phyloP scores from a whole-genome alignment of 1,140 invertebrate species.

The Orchestia grillus region DNA sequence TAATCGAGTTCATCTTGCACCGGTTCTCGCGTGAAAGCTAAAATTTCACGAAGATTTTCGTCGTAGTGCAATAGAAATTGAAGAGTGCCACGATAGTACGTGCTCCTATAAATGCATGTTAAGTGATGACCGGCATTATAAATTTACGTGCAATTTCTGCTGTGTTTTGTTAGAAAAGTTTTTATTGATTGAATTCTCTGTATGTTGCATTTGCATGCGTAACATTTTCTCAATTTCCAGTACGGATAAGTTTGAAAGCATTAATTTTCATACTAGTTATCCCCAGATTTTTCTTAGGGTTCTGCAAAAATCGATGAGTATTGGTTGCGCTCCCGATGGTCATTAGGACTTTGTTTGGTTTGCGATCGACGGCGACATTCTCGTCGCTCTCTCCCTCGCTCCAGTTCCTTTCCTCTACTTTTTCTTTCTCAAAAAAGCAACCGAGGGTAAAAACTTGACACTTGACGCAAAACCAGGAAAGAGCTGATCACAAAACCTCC shows the following conservation, averaged over 20 bases:
- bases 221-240: not conserved
- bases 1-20: not conserved
- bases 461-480: not conserved
- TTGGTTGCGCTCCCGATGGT: slow-evolving; percentile 9
- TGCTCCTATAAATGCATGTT: not conserved
- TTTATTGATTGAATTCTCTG: not conserved
- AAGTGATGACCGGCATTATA: not conserved
- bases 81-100: not conserved
- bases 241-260: not conserved
- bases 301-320: not conserved
- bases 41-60: not conserved
- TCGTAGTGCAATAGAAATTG: not conserved
- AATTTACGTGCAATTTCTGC: not conserved
- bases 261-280: not conserved
- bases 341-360: slow-evolving; percentile 43
- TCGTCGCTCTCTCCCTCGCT: slow-evolving; percentile 28
- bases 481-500: not conserved
- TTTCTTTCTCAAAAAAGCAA: not conserved
- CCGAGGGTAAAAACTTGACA: slow-evolving; percentile 15
- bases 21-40: not conserved
- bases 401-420: not conserved
- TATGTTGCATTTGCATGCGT: not conserved
- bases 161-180: not conserved
- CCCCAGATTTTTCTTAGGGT: not conserved
- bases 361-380: slow-evolving; percentile 22